phyloP scores from a whole-genome alignment of 2,888 invertebrate genomes.

The Tachina lurida region DNA sequence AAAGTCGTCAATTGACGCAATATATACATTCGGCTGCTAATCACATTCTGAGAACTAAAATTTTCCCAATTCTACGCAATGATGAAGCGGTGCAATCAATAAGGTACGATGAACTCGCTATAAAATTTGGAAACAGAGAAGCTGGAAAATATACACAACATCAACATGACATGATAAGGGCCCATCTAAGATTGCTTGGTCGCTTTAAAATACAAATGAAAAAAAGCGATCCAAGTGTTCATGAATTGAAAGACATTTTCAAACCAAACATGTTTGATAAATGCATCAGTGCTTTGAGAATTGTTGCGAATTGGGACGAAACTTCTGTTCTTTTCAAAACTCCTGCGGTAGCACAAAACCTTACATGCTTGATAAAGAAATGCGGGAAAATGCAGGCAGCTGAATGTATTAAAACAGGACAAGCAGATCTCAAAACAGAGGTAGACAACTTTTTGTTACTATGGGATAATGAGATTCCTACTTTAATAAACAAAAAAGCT shows the following conservation, averaged over 20 bases:
- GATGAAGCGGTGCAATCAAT: background rate
- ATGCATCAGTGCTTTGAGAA: background rate
- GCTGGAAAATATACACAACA: background rate
- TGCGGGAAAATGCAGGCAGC: background rate
- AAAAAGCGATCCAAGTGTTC: background rate
- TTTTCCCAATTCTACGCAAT: background rate
- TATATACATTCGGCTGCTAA: background rate
- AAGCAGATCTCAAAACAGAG: background rate
- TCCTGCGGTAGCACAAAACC: background rate
- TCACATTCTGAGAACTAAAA: background rate
- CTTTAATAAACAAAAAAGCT: background rate
- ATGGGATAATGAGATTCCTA: background rate
- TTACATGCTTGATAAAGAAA: background rate
- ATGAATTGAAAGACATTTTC: background rate
- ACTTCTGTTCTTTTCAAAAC: background rate
- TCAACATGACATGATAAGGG: constrained; percentile 1
- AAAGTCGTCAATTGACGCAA: background rate
- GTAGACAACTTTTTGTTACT: background rate
- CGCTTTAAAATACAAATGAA: background rate
- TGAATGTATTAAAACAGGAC: background rate
- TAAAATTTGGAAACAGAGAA: background rate
- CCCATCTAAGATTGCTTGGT: background rate
- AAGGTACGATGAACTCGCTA: background rate
- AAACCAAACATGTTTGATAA: background rate
- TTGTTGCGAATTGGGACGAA: background rate